Percentiles rank a stretch among this genome's conserved stretches.
Evolutionary conservation across 2,888 invertebrate species (phyloP).

Genomic region (Adela reaumurella): DNA sequence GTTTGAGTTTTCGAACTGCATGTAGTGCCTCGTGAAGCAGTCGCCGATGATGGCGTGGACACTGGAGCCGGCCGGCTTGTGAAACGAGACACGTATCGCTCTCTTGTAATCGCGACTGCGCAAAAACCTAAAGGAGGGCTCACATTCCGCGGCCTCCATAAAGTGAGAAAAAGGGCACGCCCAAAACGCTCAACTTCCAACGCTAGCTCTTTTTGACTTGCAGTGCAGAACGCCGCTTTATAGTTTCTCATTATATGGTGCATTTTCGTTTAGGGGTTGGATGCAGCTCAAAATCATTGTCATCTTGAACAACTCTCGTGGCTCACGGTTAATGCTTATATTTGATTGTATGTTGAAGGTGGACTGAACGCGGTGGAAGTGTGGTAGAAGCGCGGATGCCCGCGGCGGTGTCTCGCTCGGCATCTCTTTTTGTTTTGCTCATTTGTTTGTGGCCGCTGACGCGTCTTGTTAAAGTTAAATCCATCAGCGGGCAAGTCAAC

Average conservation of each 20-base stretch:
- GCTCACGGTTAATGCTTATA: too few relatives aligned
- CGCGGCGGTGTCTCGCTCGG: too few relatives aligned
- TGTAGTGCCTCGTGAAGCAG: too few relatives aligned
- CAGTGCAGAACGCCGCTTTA: too few relatives aligned
- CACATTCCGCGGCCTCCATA: neutral
- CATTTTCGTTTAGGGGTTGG: too few relatives aligned
- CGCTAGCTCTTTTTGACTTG: neutral
- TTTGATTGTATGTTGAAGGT: too few relatives aligned
- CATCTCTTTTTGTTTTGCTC: neutral
- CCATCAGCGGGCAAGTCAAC: neutral
- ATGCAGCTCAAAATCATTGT: too few relatives aligned
- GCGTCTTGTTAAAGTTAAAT: neutral
- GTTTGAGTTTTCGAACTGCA: too few relatives aligned
- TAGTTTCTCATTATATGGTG: too few relatives aligned
- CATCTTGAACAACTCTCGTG: too few relatives aligned
- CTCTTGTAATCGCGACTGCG: neutral
- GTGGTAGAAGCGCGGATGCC: neutral
- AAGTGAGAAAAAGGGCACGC: neutral
- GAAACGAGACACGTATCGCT: neutral
- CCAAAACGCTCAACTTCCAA: neutral
- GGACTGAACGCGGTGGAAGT: too few relatives aligned
- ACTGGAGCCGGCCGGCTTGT: neutral
- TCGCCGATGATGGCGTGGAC: neutral
- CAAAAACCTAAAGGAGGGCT: neutral
- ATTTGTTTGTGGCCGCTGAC: neutral